phyloP scores from a whole-genome alignment of 2,797 vertebrate genomes.

The Octomys mimax region DNA sequence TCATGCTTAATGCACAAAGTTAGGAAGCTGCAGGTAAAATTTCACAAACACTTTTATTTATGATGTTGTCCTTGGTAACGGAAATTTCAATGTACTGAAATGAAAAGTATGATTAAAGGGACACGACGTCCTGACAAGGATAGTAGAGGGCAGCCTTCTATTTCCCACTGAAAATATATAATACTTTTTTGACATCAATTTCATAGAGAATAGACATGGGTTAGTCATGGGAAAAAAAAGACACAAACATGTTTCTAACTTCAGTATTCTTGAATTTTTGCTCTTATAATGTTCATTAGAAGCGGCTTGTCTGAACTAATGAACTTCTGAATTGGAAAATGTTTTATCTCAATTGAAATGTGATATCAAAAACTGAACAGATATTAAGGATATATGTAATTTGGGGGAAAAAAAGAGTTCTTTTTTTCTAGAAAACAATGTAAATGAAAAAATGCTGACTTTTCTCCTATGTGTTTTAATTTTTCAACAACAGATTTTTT shows the following conservation, averaged over 20 bases:
- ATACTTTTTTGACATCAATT: constrained; percentile 94
- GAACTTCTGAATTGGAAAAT: constrained; percentile 69
- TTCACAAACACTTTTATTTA: constrained; percentile 97
- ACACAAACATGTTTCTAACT: constrained; percentile 89
- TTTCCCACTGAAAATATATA: constrained; percentile 94
- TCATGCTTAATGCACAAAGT: constrained; percentile 94
- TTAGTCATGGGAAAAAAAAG: constrained; percentile 87
- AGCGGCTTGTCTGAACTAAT: constrained; percentile 68
- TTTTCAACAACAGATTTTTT: neutral
- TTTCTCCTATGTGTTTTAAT: neutral
- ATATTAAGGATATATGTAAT: constrained; percentile 21
- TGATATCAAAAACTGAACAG: constrained; percentile 65
- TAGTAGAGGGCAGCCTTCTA: constrained; percentile 93
- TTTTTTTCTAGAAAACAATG: constrained; percentile 47
- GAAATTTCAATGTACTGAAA: constrained; percentile 98
- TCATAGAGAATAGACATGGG: constrained; percentile 94
- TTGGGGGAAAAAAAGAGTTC: neutral
- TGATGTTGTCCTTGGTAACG: constrained; percentile 97
- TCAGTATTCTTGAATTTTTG: constrained; percentile 81
- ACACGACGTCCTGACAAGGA: constrained; percentile 92
- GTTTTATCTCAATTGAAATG: constrained; percentile 61
- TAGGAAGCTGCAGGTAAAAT: constrained; percentile 95
- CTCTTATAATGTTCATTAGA: constrained; percentile 83
- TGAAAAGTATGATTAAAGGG: constrained; percentile 99
- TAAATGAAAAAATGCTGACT: neutral